Evolutionary conservation across 2,113 vertebrate genomes (phyloP), one percentile per base, ranked within the genome.

Genomic region (Plestiodon gilberti): DNA sequence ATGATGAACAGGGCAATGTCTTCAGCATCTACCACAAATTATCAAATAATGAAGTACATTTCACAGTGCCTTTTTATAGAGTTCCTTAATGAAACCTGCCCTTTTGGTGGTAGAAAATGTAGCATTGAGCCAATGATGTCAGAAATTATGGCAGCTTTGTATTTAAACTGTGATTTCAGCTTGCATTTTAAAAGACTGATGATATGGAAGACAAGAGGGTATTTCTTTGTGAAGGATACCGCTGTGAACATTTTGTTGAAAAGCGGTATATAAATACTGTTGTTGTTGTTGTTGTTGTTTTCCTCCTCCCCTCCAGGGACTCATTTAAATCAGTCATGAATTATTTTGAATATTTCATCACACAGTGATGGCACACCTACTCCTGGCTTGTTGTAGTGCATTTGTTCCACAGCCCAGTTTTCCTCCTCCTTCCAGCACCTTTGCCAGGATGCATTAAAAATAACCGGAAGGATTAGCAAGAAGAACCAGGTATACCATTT

Each of bases 261-360:
- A n/a, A n/a, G n/a, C n/a, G n/a, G n/a, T n/a, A n/a, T n/a, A n/a
- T n/a, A n/a, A n/a, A n/a, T n/a, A n/a, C n/a, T n/a, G n/a, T n/a
- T n/a, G n/a, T n/a, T n/a, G n/a, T n/a, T n/a, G n/a, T n/a, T n/a
- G n/a, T n/a, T n/a, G n/a, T n/a, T n/a, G n/a, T n/a, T n/a, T n/a
- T n/a, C n/a, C n/a, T 90, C 6, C 6, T 17, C 28, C 52, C 28
- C n/a, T 13, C 30, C 55, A 91, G 88, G 80, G 59, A 95, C 95
- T 95, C 89, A 93, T 95, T 95, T 95, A 93, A 94, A 93, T 92
- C 95, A 93, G 84, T 94, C 91, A 90, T 85, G 86, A 92, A 89
- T 92, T 92, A 91, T 86, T 83, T 77, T 96, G 89, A 96, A 93
- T 95, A 94, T 96, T 96, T 95, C 89, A 96, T 94, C 83, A 87